phyloP scores from a whole-genome alignment of 1,140 invertebrate genomes.

The Drosophila ercepeae region DNA sequence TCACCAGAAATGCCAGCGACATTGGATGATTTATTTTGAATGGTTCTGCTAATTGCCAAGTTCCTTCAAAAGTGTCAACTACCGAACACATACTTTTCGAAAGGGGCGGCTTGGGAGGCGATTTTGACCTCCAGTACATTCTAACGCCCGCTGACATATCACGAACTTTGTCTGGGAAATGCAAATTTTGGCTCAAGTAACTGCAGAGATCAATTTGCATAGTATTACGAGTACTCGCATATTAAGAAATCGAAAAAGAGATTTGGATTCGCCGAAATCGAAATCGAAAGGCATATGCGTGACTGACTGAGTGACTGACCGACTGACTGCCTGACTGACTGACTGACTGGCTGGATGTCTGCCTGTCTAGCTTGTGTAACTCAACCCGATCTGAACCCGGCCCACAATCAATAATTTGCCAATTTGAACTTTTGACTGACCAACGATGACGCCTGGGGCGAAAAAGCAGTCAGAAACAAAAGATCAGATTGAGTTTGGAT shows the following conservation, averaged over 20 bases:
- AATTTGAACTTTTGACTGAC: constrained; percentile 40
- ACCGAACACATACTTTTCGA: constrained; percentile 1
- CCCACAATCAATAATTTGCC: constrained; percentile 35
- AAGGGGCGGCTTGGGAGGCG: not conserved
- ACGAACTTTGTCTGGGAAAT: constrained; percentile 66
- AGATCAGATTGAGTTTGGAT: constrained; percentile 10
- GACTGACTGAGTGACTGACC: constrained; percentile 44
- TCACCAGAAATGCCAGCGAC: constrained; percentile 27
- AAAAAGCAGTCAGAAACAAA: not conserved
- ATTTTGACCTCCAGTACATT: constrained; percentile 56
- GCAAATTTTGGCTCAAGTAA: constrained; percentile 46
- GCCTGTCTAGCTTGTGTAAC: constrained; percentile 40
- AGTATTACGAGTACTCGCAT: constrained; percentile 41
- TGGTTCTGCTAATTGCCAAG: constrained; percentile 41
- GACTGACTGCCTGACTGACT: too few relatives aligned
- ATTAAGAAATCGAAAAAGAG: constrained; percentile 63
- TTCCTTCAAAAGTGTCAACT: constrained; percentile 42
- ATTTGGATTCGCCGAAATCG: constrained; percentile 63
- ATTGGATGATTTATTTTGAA: constrained; percentile 30
- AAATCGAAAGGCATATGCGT: constrained; percentile 61
- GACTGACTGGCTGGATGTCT: not conserved
- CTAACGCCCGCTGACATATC: constrained; percentile 77
- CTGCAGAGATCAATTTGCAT: constrained; percentile 61
- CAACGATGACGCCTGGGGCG: constrained; percentile 25
- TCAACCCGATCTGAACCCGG: constrained; percentile 21